phyloP scores from a whole-genome alignment of 2,113 vertebrate species.

The Xyliphius kryptos region DNA sequence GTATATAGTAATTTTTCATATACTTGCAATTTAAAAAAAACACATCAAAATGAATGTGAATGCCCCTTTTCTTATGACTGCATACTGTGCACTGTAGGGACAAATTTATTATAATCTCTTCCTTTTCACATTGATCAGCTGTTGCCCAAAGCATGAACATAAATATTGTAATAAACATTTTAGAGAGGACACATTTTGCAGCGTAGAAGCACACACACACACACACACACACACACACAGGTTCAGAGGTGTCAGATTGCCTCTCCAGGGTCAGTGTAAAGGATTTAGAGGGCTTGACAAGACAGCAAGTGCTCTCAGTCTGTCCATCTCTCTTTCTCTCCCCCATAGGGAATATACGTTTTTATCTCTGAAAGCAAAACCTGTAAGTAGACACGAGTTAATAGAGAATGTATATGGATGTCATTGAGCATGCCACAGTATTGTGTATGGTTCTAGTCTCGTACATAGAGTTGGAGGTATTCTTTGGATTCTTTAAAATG shows the following conservation, averaged over 20 bases:
- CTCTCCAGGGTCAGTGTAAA: conserved; percentile 28
- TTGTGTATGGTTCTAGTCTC: neutral
- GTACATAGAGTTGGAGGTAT: too few relatives aligned
- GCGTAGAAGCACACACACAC: neutral
- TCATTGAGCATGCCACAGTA: neutral
- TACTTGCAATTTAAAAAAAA: too few relatives aligned
- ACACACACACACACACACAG: conserved; percentile 21
- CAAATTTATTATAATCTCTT: neutral
- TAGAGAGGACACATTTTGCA: conserved; percentile 2
- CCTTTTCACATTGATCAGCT: neutral
- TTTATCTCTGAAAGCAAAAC: neutral
- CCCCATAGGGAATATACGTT: conserved; percentile 5
- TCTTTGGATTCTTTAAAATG: too few relatives aligned
- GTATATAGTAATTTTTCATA: too few relatives aligned
- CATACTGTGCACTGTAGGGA: neutral
- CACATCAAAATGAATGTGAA: too few relatives aligned
- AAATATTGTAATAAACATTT: conserved; percentile 10
- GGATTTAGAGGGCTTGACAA: conserved; percentile 24
- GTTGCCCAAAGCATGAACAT: neutral
- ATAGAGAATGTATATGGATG: neutral
- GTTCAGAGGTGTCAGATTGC: conserved; percentile 34
- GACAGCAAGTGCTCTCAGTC: conserved; percentile 16
- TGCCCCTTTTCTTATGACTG: too few relatives aligned
- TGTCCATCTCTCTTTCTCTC: conserved; percentile 3
- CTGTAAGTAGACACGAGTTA: conserved; percentile 5